Conservation (phyloP, 92 coral and sea anemone genomes). For the Parazoanthus darwini region DNA sequence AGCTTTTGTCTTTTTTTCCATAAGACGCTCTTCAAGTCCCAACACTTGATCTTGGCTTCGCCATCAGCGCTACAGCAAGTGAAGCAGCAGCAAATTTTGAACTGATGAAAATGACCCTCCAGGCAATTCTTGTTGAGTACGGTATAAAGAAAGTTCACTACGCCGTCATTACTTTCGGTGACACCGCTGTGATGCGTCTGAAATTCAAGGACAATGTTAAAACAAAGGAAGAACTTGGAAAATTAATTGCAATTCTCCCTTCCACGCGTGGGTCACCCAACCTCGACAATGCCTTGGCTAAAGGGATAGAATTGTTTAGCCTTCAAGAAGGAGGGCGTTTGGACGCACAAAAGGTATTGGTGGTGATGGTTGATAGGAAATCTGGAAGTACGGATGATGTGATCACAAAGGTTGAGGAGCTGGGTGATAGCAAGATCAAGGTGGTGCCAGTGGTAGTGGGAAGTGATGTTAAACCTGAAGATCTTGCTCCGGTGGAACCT, state of each 20-base stretch:
- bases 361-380: constrained; percentile 69
- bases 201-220: neutral
- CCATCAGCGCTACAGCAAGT: constrained; percentile 60
- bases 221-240: neutral
- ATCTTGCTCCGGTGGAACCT: constrained; percentile 55
- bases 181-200: constrained; percentile 27
- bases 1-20: neutral
- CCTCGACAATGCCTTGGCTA: constrained; percentile 51
- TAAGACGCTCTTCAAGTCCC: constrained; percentile 60
- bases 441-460: constrained; percentile 72
- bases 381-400: constrained; percentile 50
- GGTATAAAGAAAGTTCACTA: constrained; percentile 70
- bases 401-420: constrained; percentile 40
- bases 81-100: constrained; percentile 48
- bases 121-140: constrained; percentile 61
- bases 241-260: neutral
- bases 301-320: constrained; percentile 65
- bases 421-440: constrained; percentile 55
- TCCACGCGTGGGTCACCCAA: constrained; percentile 53
- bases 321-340: constrained; percentile 73
- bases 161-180: constrained; percentile 61
- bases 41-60: constrained; percentile 69
- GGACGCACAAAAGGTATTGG: constrained; percentile 72
- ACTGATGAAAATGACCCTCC: constrained; percentile 56
- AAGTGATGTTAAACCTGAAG: constrained; percentile 54